Evolutionary conservation across 1,140 invertebrate species (phyloP).

Genomic region (Limonius californicus): DNA sequence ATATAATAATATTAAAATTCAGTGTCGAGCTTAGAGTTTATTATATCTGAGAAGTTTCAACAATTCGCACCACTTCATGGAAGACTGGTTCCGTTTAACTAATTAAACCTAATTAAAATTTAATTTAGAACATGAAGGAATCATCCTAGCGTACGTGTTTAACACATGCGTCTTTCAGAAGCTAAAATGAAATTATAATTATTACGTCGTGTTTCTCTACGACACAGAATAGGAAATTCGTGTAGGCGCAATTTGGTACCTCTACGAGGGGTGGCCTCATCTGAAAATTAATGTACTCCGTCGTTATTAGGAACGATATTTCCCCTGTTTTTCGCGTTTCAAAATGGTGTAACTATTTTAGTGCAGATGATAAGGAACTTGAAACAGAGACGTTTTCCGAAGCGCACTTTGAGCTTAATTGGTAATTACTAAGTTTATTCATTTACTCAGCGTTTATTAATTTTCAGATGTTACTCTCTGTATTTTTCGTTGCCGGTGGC

Average conservation of each 20-base stretch:
- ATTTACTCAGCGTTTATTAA: background rate
- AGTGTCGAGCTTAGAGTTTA: slow-evolving; percentile 16
- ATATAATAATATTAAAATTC: background rate
- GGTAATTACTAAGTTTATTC: background rate
- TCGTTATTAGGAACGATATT: background rate
- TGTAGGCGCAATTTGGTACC: background rate
- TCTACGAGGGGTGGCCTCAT: background rate
- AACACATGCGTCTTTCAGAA: slow-evolving; percentile 12
- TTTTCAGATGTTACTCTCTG: background rate
- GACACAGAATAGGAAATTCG: slow-evolving; percentile 8
- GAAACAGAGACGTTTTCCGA: background rate
- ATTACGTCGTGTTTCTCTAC: slow-evolving; percentile 3
- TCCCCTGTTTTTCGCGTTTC: background rate
- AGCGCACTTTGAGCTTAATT: background rate
- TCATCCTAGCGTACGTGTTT: slow-evolving; percentile 29
- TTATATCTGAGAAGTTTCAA: slow-evolving; percentile 26
- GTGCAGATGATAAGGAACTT: background rate
- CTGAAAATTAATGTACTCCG: background rate
- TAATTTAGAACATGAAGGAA: slow-evolving; percentile 31
- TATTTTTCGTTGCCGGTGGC: background rate
- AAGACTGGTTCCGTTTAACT: slow-evolving; percentile 29
- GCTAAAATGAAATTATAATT: slow-evolving; percentile 15
- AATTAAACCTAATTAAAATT: slow-evolving; percentile 35
- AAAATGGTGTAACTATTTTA: background rate
- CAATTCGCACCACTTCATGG: slow-evolving; percentile 24